Evolutionary conservation across 1,140 invertebrate species (phyloP), one percentile per base, ranked within the genome.

Genomic region (Temnothorax longispinosus): DNA sequence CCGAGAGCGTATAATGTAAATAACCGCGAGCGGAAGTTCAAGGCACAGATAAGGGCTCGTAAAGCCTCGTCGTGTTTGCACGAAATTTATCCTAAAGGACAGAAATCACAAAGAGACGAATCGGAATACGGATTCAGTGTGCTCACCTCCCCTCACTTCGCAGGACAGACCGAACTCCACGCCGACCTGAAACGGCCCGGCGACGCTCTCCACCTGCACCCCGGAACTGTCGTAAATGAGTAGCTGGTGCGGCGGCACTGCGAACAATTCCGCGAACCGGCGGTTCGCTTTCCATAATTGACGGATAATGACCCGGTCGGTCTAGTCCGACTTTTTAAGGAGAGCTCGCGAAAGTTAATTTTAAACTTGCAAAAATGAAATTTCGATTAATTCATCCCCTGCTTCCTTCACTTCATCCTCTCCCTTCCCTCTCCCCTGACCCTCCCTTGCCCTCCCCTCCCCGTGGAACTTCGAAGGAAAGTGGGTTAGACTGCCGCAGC

Each of bases 91-190:
- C 65, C 69, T 1, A 27, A 54, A 69, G 27, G 71, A 38, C 15
- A 52, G 27, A 27, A 27, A 38, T 21, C 41, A 27, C 50, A 21
- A 21, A 21, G 56, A 58, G 13, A 81, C 18, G 38, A 60, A 50
- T 58, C 52, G 35, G 50, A 54, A 54, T 54, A 38, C 8, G 18
- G 7, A 3, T 21, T 5, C 38, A 41, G 82, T 89, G 82, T 89
- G 96, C 97, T 97, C 96, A 98, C 98, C 98, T 96, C 98, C 98
- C 96, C 97, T 96, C 87, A 98, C 98, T 96, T 99, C 98, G 95
- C 98, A 99, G 71, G 97, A 97, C 78, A 99, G 96, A 81, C 97
- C 96, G 75, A 98, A 96, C 94, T 97, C 97, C 86, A 97, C 96
- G 67, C 97, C 98, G 94, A 98, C 98, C 92, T 97, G 96, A 90